A percentile compares a stretch with the other conserved stretches of the same genome.
phyloP scores from a whole-genome alignment of 1,140 invertebrate species.

The Caerostris extrusa region DNA sequence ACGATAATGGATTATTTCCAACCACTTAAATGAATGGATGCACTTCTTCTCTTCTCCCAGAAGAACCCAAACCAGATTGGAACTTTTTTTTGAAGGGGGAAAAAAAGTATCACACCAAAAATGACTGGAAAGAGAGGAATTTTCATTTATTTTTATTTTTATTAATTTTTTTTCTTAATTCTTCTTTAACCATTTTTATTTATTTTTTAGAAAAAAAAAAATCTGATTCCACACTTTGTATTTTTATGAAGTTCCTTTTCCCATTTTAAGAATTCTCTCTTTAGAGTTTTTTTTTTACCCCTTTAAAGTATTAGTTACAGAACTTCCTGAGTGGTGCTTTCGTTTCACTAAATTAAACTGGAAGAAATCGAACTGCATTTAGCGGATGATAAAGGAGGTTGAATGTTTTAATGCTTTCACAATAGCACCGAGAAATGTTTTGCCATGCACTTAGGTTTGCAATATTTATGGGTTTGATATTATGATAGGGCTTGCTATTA shows the following conservation, averaged over 20 bases:
- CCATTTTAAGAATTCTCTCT: not conserved
- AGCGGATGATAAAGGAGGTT: not conserved
- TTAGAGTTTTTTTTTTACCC: not conserved
- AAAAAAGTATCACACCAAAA: slow-evolving; percentile 26
- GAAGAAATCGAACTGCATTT: not conserved
- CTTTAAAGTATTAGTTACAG: not conserved
- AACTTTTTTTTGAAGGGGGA: not conserved
- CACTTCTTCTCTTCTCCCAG: not conserved
- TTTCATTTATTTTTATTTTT: slow-evolving; percentile 18
- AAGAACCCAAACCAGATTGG: slow-evolving; percentile 13
- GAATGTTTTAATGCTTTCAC: not conserved
- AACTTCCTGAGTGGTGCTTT: not conserved
- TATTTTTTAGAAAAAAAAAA: not conserved
- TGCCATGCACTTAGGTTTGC: not conserved
- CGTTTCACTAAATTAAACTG: slow-evolving; percentile 1
- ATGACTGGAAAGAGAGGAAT: not conserved
- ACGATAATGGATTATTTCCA: slow-evolving; percentile 74
- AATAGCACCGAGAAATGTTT: not conserved
- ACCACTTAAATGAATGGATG: slow-evolving; percentile 69
- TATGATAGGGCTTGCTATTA: no score
- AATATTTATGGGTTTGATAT: not conserved
- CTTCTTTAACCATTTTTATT: not conserved
- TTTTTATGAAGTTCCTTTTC: not conserved
- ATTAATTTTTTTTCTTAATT: not conserved
- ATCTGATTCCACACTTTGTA: not conserved